Base-by-base conservation (phyloP, 1,140 invertebrate species). In the Stenopsyche tienmushanensis region DNA sequence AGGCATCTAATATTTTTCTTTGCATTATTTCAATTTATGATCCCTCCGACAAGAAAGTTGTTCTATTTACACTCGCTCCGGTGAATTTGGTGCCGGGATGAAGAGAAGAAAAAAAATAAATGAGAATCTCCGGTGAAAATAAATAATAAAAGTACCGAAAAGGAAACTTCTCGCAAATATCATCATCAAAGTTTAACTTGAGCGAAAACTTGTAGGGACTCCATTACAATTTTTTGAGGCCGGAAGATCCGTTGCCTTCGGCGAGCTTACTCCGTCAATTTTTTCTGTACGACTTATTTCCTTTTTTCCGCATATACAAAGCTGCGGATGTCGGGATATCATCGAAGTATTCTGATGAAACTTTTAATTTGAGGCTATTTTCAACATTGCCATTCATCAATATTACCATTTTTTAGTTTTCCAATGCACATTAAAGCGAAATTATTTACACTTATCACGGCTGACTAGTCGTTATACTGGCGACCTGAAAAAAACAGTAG, bases 101-200 rank as follows among this genome's bases (percentile, higher is more conserved):
- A n/a, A 55, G 18, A 41, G 25, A 7, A 13, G 53, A 21, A 53
- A 53, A 23, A 50, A 50, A 50, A 62, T 25, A 62, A 62, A 59
- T 44, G 57, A 5, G 58, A 42, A 62, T 49, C 58, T 50, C 45
- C 44, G 18, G 23, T 41, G 24, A 47, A 49, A 49, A 62, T 62
- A 62, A 62, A 62, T 62, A 62, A 62, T 62, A 34, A 49, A 62
- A 62, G 58, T 62, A 62, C 44, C 34, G 41, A 62, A 62, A 62
- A 24, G 45, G 44, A 26, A 62, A 62, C 23, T 20, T 47, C 24
- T 62, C 24, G 25, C 58, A 62, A 62, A 62, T 62, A 62, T 62
- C 41, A 45, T 50, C 58, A 62, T 62, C 58, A 62, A 62, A 62
- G 44, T 62, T 62, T 50, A 49, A 62, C 47, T 62, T 41, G 42